Percentiles rank a stretch among this genome's conserved stretches.
These are phyloP conservation scores for Trimorus sp. DNA, from an alignment of 2,888 invertebrate genomes.

Conservation along the genomic window DNA sequence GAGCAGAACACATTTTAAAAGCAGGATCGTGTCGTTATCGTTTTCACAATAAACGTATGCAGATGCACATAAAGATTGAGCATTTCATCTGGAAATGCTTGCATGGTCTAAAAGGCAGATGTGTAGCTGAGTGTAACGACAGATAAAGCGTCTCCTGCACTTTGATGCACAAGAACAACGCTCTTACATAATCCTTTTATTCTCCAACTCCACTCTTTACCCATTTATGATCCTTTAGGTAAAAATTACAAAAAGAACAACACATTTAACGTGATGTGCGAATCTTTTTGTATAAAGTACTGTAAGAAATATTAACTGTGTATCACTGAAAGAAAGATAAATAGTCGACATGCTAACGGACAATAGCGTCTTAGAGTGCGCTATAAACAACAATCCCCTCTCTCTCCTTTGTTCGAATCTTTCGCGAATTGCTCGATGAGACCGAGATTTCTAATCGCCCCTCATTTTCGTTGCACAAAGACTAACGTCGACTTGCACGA, in stretches of 20 bases:
- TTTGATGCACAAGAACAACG: conserved; percentile 7
- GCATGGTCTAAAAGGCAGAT: neutral
- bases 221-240: conserved; percentile 16
- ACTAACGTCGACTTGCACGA: no score
- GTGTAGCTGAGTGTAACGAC: conserved; percentile 1
- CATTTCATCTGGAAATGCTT: conserved; percentile 21
- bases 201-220: neutral
- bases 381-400: no score
- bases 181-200: conserved; percentile 8
- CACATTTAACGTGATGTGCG: neutral
- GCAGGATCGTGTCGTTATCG: no score
- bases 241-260: conserved; percentile 30
- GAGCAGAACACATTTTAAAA: no score
- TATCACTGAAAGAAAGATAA: conserved; percentile 32
- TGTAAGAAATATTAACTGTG: conserved; percentile 24
- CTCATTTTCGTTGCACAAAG: no score
- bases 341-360: neutral
- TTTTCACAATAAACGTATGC: conserved; percentile 14
- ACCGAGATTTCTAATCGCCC: no score
- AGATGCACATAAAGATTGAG: conserved; percentile 17
- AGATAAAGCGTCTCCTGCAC: conserved; percentile 4
- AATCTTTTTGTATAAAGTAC: conserved; percentile 18
- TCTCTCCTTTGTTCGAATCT: no score
- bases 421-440: no score
- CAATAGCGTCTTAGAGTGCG: neutral